phyloP scores from a whole-genome alignment of 2,888 invertebrate genomes.

The Dioctria rufipes region DNA sequence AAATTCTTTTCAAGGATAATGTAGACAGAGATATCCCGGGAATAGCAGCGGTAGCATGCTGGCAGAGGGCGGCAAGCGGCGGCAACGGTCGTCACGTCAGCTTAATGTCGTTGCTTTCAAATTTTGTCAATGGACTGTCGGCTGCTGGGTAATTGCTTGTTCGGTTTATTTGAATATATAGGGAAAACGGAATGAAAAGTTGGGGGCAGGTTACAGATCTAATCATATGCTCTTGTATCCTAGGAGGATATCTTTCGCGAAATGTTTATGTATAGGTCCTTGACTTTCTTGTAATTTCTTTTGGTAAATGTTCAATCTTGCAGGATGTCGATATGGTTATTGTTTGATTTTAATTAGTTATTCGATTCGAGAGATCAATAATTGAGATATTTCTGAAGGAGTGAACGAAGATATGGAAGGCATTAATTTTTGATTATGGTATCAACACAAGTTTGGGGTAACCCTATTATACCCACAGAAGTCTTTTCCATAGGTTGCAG shows the following conservation, averaged over 20 bases:
- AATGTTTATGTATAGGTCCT: background rate
- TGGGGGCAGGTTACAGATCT: background rate
- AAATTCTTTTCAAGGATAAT: constrained; percentile 30
- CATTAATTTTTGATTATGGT: no score
- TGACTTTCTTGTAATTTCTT: background rate
- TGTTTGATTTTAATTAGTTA: constrained; percentile 22
- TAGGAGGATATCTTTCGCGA: background rate
- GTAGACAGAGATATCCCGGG: background rate
- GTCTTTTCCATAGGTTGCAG: no score
- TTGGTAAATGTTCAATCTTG: background rate
- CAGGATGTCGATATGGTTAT: constrained; percentile 9
- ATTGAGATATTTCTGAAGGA: no score
- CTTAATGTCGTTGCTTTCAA: constrained; percentile 3
- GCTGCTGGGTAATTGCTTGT: constrained; percentile 18
- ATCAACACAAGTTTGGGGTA: no score
- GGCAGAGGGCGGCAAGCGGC: no score
- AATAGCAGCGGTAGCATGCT: no score
- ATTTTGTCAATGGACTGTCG: background rate
- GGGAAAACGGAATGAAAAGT: background rate
- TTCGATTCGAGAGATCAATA: background rate
- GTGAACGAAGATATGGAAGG: no score
- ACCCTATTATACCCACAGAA: no score
- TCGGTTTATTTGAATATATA: constrained; percentile 8
- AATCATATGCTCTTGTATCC: constrained; percentile 19
- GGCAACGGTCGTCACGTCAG: background rate